phyloP scores from a whole-genome alignment of 2,888 invertebrate genomes.

The Stenichneumon culpator region DNA sequence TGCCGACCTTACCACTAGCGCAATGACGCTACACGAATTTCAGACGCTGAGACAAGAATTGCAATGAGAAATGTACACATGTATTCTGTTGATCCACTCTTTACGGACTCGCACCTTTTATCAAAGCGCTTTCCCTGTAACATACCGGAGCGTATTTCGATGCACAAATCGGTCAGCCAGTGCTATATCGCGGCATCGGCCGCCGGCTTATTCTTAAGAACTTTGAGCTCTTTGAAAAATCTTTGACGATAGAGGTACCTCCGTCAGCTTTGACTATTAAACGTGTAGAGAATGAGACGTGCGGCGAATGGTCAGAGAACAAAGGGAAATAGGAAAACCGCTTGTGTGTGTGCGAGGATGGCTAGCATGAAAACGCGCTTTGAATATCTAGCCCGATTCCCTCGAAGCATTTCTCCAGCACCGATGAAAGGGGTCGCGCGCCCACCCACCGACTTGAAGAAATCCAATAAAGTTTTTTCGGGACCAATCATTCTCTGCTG shows the following conservation, averaged over 20 bases:
- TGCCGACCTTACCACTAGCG: background rate
- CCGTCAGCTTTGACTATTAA: slow-evolving; percentile 34
- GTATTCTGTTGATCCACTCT: background rate
- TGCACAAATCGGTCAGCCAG: background rate
- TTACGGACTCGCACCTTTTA: background rate
- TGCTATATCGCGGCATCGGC: background rate
- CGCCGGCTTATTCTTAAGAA: slow-evolving; percentile 11
- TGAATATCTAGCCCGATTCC: slow-evolving; percentile 49
- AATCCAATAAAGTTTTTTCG: slow-evolving; percentile 67
- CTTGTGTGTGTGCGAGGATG: slow-evolving; percentile 29
- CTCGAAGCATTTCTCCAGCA: slow-evolving; percentile 43
- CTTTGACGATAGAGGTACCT: background rate
- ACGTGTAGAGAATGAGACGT: slow-evolving; percentile 31
- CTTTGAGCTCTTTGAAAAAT: slow-evolving; percentile 27
- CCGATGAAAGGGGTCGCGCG: background rate
- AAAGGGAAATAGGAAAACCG: slow-evolving; percentile 29
- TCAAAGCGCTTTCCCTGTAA: background rate
- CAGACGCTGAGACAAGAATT: background rate
- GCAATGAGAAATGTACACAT: background rate
- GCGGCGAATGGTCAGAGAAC: slow-evolving; percentile 20
- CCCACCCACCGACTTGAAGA: slow-evolving; percentile 31
- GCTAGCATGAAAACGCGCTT: slow-evolving; percentile 59
- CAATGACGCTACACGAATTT: background rate
- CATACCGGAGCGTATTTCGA: background rate
- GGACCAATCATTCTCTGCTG: slow-evolving; percentile 56